These are phyloP conservation scores for Lepidurus packardi DNA, from an alignment of 1,140 invertebrate genomes.

Conservation along the genomic window DNA sequence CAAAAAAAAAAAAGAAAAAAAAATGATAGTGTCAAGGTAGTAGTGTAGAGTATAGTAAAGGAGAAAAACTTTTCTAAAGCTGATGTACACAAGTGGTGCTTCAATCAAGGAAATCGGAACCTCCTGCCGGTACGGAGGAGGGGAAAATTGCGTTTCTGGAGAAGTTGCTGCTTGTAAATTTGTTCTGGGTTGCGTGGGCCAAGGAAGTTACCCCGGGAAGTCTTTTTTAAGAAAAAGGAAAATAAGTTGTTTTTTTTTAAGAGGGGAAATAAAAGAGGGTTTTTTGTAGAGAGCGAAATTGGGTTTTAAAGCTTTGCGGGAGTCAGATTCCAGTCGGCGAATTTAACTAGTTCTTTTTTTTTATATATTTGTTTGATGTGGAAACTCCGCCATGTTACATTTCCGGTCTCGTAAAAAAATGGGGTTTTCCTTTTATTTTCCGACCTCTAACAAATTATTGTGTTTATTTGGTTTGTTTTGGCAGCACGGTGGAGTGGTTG, in stretches of 20 bases:
- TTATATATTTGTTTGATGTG: background rate
- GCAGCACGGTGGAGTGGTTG: slow-evolving; percentile 33
- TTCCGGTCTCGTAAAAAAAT: background rate
- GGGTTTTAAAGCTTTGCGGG: background rate
- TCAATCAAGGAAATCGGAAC: slow-evolving; percentile 21
- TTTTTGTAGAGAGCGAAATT: background rate
- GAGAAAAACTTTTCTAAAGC: background rate
- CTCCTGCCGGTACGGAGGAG: background rate
- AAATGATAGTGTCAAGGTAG: background rate
- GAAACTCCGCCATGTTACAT: background rate
- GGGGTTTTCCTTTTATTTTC: background rate
- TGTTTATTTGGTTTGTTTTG: background rate
- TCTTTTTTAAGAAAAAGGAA: background rate
- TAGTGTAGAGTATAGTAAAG: background rate
- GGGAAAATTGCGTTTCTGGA: slow-evolving; percentile 9
- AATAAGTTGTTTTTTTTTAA: background rate
- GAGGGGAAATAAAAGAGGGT: background rate
- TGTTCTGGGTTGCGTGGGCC: slow-evolving; percentile 11
- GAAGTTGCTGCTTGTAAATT: slow-evolving; percentile 12
- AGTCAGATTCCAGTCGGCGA: background rate
- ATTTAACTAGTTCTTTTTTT: background rate
- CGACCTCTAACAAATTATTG: slow-evolving; percentile 6
- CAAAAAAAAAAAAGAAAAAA: no score
- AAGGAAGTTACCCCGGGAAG: slow-evolving; percentile 3
- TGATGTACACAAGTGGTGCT: slow-evolving; percentile 9